These are phyloP conservation scores for Gavia stellata DNA, from an alignment of 2,113 vertebrate species.

Conservation along the genomic window DNA sequence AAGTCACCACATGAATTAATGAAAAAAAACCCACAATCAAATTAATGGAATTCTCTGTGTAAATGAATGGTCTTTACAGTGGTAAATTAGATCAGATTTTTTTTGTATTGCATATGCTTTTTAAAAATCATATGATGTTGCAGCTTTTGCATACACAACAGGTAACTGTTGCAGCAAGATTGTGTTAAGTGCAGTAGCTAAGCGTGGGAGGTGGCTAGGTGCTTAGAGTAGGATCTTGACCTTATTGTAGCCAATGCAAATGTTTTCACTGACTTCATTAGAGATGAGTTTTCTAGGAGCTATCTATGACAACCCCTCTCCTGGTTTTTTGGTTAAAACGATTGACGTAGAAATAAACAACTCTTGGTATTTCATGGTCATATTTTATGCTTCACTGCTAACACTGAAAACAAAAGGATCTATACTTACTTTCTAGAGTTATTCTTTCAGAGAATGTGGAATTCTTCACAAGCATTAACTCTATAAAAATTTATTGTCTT, in stretches of 20 bases:
- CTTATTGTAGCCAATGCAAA: neutral
- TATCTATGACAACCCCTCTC: neutral
- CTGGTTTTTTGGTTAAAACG: neutral
- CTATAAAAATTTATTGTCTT: neutral
- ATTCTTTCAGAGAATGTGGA: neutral
- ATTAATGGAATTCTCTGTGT: neutral
- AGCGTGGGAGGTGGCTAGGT: neutral
- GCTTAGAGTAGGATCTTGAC: neutral
- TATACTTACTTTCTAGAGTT: neutral
- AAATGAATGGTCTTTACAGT: neutral
- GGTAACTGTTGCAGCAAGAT: neutral
- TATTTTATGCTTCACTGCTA: neutral
- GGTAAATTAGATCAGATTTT: neutral
- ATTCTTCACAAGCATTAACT: neutral
- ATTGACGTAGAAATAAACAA: neutral
- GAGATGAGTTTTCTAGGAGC: neutral
- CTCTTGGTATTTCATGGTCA: neutral
- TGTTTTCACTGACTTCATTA: neutral
- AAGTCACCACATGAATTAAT: neutral
- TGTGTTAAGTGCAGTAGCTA: neutral
- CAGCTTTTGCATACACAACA: neutral
- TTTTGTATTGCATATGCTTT: neutral
- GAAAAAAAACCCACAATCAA: neutral
- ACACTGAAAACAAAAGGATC: neutral
- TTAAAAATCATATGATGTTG: neutral